Evolutionary conservation across 2,888 invertebrate species (phyloP), one percentile per base, ranked within the genome.

Genomic region (Anarsia innoxiella): DNA sequence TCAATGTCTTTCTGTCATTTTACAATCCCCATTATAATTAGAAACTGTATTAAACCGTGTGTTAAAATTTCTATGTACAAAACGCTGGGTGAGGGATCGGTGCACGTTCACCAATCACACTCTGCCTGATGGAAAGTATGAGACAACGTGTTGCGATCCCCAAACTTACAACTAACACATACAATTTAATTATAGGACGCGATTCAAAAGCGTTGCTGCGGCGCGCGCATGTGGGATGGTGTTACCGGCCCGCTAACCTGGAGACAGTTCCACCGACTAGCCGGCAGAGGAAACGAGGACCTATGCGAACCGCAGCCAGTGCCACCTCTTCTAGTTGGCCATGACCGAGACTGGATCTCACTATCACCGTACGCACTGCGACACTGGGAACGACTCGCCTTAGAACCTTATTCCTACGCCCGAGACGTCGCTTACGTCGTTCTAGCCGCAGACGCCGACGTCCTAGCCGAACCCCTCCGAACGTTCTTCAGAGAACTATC

Each of bases 161-260:
- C n/a, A n/a, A n/a, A n/a, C n/a, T n/a, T n/a, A n/a, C n/a, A n/a
- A n/a, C n/a, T n/a, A n/a, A n/a, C n/a, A n/a, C n/a, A n/a, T n/a
- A n/a, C n/a, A n/a, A n/a, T n/a, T n/a, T n/a, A 19, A 3, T 14
- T 96, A 29, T 95, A 96, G 70, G 94, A 97, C 68, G 97, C 97
- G 41, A 95, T 98, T 51, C 97, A 97, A 73, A 95, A 95, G 78
- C 96, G 96, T 55, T 93, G 94, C 50, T 92, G 93, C 56, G 91
- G 93, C 30, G 90, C 91, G 29, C 88, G 95, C 50, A 89, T 96
- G 79, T 97, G 97, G 94, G 97, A 98, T 73, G 95, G 96, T 36
- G 96, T 99, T 27, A 93, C 95, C 47, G 99, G 99, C 1, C 99
- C 99, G 16, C 89, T 99, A 9, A 99, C 99, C 1, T 99, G 99